Evolutionary conservation across 2,113 vertebrate genomes (phyloP), one percentile per base, ranked within the genome.

Genomic region (Panurus biarmicus): DNA sequence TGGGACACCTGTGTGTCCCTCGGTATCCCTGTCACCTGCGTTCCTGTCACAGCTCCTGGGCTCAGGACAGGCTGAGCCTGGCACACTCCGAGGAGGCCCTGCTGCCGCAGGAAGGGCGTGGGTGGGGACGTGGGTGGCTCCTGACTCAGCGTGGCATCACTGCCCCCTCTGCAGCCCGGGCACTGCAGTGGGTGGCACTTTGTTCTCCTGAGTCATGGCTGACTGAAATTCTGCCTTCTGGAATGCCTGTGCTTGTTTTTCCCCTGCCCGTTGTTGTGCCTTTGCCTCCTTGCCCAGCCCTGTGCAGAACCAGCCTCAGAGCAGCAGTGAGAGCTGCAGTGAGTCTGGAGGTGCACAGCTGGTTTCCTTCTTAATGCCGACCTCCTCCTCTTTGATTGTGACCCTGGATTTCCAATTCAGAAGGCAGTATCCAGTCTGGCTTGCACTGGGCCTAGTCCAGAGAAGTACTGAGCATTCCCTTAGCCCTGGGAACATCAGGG

Each of bases 141-240:
- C 90, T 95, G 94, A 95, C 58, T 96, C 96, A 96, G 85, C 1
- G 0, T 0, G 1, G 53, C 89, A 70, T 64, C 70, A 18, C 76
- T 81, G 90, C 65, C 92, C 47, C 38, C 82, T 90, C 85, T 3
- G 6, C 1, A 8, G 74, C 93, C 89, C 5, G 60, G 53, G 72
- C 78, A 2, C 53, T 36, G 62, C 91, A 15, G 96, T 89, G 95
- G 93, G 91, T 95, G 93, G 90, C 87, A 75, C 77, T 89, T 75
- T 44, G 65, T 86, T 36, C 61, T 90, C 95, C 85, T 96, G 95
- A 96, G 87, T 95, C 92, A 95, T 8, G 85, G 70, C 1, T 93
- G 66, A 72, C 62, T 95, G 87, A 69, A 77, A 57, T 88, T 50
- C 25, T 86, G 53, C 92, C 93, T 93, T 87, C 88, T 96, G 91